phyloP scores from a whole-genome alignment of 2,888 invertebrate genomes.

The Tanytarsus gracilentus region DNA sequence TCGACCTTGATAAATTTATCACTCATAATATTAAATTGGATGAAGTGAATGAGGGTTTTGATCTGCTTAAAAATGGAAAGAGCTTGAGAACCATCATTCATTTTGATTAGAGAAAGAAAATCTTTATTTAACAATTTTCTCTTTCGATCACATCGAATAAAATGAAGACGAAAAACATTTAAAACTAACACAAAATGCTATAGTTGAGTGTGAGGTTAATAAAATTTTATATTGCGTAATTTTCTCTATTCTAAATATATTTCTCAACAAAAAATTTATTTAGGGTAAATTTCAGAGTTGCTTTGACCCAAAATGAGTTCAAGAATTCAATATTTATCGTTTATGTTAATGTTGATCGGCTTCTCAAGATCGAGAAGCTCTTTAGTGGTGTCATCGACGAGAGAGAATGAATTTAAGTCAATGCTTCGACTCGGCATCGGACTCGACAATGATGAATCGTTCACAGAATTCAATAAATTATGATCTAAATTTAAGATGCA shows the following conservation, averaged over 20 bases:
- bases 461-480: constrained; percentile 32
- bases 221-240: too few relatives aligned
- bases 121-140: background rate
- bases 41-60: constrained; percentile 80
- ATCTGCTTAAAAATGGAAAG: constrained; percentile 71
- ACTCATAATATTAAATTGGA: constrained; percentile 63
- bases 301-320: too few relatives aligned
- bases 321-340: background rate
- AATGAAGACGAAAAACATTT: too few relatives aligned
- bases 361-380: constrained; percentile 41
- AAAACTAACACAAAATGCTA: too few relatives aligned
- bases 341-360: constrained; percentile 33
- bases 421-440: constrained; percentile 14
- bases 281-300: too few relatives aligned
- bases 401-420: constrained; percentile 25
- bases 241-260: too few relatives aligned
- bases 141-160: background rate
- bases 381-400: constrained; percentile 34
- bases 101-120: background rate
- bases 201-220: too few relatives aligned
- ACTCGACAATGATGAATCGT: background rate
- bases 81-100: constrained; percentile 46
- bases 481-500: constrained; percentile 43
- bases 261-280: too few relatives aligned
- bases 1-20: constrained; percentile 79